These are phyloP conservation scores for Campopleginae sp. DNA, from an alignment of 2,888 invertebrate species.

Conservation along the genomic window DNA sequence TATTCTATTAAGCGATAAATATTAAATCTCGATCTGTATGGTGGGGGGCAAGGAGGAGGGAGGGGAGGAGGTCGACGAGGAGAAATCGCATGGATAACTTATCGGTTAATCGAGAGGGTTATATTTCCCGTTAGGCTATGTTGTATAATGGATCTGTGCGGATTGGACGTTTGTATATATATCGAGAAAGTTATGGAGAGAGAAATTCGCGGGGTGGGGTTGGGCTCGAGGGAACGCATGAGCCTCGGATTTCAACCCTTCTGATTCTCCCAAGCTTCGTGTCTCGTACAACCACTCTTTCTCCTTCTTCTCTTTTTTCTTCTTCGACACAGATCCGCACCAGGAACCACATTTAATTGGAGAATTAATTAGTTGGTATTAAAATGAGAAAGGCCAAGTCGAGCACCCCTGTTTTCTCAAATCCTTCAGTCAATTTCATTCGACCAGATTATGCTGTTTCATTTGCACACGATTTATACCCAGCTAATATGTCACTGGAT, in stretches of 20 bases:
- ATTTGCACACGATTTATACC: background rate
- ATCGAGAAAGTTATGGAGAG: constrained; percentile 14
- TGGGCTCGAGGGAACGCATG: constrained; percentile 64
- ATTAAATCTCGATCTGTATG: constrained; percentile 75
- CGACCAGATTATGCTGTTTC: constrained; percentile 24
- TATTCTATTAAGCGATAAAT: constrained; percentile 82
- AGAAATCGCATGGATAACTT: constrained; percentile 66
- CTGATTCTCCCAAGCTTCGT: constrained; percentile 55
- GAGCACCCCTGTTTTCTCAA: constrained; percentile 39
- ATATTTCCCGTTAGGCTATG: constrained; percentile 39
- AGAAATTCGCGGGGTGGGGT: constrained; percentile 35
- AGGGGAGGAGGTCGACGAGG: constrained; percentile 28
- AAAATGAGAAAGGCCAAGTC: constrained; percentile 46
- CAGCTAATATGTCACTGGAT: background rate
- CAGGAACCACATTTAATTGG: constrained; percentile 58
- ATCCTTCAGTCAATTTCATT: constrained; percentile 61
- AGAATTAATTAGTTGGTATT: constrained; percentile 65
- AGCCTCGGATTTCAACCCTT: constrained; percentile 67
- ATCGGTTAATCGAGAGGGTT: constrained; percentile 55
- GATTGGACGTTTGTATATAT: constrained; percentile 22
- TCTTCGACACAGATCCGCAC: constrained; percentile 1
- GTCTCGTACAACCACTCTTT: constrained; percentile 25
- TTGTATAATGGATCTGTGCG: constrained; percentile 42
- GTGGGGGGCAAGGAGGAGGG: background rate
- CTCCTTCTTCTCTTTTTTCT: constrained; percentile 17